A percentile compares a stretch with the other conserved stretches of the same genome.
phyloP scores from a whole-genome alignment of 2,113 vertebrate species.

The Forbesichthys agassizii region DNA sequence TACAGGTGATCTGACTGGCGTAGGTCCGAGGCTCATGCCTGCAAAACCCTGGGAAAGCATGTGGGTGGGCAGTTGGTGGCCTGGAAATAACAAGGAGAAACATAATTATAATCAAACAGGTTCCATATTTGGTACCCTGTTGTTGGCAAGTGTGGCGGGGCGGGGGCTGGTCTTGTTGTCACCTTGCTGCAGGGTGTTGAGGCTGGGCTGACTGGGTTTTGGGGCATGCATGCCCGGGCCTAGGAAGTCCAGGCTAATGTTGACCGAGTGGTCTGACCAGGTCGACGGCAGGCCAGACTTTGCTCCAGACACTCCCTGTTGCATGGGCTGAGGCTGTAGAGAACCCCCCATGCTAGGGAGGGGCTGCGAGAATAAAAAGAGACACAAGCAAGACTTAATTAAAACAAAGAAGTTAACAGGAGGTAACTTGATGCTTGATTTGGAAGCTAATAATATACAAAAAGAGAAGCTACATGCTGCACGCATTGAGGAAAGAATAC shows the following conservation, averaged over 20 bases:
- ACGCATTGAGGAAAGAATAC: no score
- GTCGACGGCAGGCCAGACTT: constrained; percentile 89
- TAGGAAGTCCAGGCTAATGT: constrained; percentile 97
- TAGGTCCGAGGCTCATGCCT: constrained; percentile 83
- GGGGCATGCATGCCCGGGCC: constrained; percentile 90
- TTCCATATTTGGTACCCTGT: background rate
- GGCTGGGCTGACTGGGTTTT: constrained; percentile 89
- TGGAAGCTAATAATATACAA: no score
- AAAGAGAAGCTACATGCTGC: no score
- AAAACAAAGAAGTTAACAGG: no score
- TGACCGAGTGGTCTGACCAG: constrained; percentile 94
- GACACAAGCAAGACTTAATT: constrained; percentile 5
- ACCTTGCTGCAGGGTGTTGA: constrained; percentile 97
- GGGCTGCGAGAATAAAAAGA: constrained; percentile 76
- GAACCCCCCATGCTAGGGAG: constrained; percentile 80
- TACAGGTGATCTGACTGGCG: constrained; percentile 76
- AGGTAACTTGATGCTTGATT: background rate
- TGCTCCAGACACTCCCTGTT: constrained; percentile 79
- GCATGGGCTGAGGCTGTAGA: constrained; percentile 81
- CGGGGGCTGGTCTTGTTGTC: constrained; percentile 26
- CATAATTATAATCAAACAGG: background rate
- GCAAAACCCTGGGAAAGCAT: constrained; percentile 90
- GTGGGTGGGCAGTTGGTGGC: constrained; percentile 81
- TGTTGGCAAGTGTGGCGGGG: no score
- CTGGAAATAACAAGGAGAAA: constrained; percentile 63